Conservation (phyloP, 2,888 invertebrate species). For the Drosophila fulvimacula region DNA sequence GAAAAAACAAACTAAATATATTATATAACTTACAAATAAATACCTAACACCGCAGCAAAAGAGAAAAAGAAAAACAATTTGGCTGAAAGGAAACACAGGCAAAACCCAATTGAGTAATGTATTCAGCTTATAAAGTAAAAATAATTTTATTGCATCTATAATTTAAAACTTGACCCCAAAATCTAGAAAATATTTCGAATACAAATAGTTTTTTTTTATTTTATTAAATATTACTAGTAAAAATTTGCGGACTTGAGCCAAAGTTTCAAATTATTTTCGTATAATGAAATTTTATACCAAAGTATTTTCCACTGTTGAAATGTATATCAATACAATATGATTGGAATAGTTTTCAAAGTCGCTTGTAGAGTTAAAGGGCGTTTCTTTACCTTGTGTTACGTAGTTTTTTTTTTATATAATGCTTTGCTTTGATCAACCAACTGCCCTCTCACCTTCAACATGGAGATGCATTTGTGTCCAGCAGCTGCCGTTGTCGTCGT, state of each 20-base stretch:
- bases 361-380: not conserved
- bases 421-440: constrained; percentile 34
- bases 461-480: constrained; percentile 49
- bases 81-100: constrained; percentile 33
- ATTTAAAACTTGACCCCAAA: not conserved
- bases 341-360: not conserved
- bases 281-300: constrained; percentile 9
- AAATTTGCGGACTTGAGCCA: not conserved
- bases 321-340: not conserved
- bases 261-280: constrained; percentile 1
- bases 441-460: constrained; percentile 26
- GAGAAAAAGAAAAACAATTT: constrained; percentile 19
- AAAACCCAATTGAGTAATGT: constrained; percentile 32
- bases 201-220: not conserved
- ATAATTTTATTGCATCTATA: not conserved
- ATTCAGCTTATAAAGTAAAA: constrained; percentile 15
- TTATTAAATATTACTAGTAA: not conserved
- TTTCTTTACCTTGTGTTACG: not conserved
- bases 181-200: not conserved
- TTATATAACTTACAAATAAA: constrained; percentile 23
- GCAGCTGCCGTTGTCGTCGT: constrained; percentile 41
- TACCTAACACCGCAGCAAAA: constrained; percentile 37
- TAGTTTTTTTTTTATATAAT: constrained; percentile 4
- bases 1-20: constrained; percentile 30
- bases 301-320: constrained; percentile 1